phyloP scores from a whole-genome alignment of 30 jellyfish, hydroid and myxozoan genomes.

The Aurelia aurita complex sp. Pacific region DNA sequence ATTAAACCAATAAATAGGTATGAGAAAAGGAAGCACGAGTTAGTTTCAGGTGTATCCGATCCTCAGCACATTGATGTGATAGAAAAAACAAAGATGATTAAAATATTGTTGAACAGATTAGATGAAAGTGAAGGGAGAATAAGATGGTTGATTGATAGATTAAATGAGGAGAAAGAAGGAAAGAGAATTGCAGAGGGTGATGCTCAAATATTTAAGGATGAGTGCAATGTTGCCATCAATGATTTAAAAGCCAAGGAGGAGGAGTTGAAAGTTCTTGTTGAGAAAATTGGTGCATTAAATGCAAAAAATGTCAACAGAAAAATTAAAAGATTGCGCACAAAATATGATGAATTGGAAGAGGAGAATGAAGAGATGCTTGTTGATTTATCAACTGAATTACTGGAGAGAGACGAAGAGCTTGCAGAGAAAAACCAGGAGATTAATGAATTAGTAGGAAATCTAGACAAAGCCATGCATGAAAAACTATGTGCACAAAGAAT shows the following conservation, averaged over 20 bases:
- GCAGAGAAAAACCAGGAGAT: conserved; percentile 2
- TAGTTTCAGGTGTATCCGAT: no score
- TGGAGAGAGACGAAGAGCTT: background rate
- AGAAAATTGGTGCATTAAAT: background rate
- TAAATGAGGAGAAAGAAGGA: background rate
- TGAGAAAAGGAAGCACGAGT: no score
- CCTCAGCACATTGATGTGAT: no score
- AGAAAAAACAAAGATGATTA: background rate
- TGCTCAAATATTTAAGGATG: background rate
- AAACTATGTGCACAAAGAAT: background rate
- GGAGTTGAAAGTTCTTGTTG: background rate
- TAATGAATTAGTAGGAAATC: background rate
- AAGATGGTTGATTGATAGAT: background rate
- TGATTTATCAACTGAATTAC: background rate
- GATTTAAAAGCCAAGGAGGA: background rate
- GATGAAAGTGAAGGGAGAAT: background rate
- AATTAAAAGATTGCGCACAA: background rate
- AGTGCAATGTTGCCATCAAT: background rate
- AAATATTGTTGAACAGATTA: background rate
- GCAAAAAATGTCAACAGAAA: background rate
- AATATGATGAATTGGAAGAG: background rate
- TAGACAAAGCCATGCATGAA: conserved; percentile 8
- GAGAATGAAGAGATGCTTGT: background rate
- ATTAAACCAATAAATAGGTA: no score
- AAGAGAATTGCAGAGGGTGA: background rate